A percentile compares a stretch with the other conserved stretches of the same genome.
phyloP scores from a whole-genome alignment of 2,113 vertebrate species.

The Sisor rabdophorus region DNA sequence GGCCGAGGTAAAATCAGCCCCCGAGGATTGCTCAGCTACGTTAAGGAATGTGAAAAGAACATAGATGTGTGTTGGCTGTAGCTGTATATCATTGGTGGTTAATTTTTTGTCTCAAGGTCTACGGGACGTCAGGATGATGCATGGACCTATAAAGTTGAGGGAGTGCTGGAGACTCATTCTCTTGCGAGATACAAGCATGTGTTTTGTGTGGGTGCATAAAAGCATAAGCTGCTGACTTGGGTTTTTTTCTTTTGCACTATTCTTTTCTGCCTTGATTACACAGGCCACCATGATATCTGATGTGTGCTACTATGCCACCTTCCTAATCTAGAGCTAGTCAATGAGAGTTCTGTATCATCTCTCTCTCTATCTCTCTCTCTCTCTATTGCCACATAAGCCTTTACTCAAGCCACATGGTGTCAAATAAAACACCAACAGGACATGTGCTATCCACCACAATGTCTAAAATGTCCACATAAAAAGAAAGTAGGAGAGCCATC shows the following conservation, averaged over 20 bases:
- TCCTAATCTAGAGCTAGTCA: neutral
- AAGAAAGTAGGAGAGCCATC: constrained; percentile 27
- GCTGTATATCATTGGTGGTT: constrained; percentile 1
- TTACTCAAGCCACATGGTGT: neutral
- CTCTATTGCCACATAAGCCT: constrained; percentile 27
- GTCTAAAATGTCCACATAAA: constrained; percentile 31
- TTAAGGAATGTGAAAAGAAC: neutral
- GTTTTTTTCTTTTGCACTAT: neutral
- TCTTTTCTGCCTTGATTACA: constrained; percentile 1
- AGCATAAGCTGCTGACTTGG: constrained; percentile 24
- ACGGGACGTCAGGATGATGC: neutral
- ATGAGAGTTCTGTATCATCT: neutral
- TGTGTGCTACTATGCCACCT: neutral
- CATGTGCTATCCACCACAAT: constrained; percentile 6
- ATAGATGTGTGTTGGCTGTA: neutral
- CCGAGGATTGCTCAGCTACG: neutral
- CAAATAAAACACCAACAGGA: neutral
- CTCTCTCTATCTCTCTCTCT: constrained; percentile 38
- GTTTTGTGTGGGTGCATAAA: constrained; percentile 9
- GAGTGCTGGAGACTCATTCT: constrained; percentile 17
- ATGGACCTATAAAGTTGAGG: constrained; percentile 37
- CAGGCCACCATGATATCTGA: neutral
- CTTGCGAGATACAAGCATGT: neutral
- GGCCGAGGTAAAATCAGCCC: constrained; percentile 14
- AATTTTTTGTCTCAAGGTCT: constrained; percentile 30